Percentiles rank a stretch among this genome's conserved stretches.
These are phyloP conservation scores for Microctonus hyperodae DNA, from an alignment of 2,888 invertebrate genomes.

Conservation along the genomic window DNA sequence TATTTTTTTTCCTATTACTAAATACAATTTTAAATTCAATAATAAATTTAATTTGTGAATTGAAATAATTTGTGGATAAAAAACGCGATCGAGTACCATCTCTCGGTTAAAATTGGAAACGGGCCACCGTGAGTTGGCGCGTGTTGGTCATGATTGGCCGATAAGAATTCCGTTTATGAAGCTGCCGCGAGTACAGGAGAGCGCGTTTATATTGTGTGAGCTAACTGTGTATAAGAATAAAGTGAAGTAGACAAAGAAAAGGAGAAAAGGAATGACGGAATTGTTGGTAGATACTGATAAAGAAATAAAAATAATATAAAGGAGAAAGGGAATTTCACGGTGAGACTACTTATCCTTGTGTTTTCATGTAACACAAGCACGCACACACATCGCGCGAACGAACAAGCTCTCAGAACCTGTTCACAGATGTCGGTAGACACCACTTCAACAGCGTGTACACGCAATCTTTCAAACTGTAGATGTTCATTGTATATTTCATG, in stretches of 20 bases:
- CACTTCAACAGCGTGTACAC: neutral
- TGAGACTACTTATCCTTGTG: conserved; percentile 29
- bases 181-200: conserved; percentile 35
- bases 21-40: no score
- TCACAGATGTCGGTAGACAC: conserved; percentile 59
- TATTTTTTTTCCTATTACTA: no score
- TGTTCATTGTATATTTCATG: neutral
- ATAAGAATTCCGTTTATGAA: conserved; percentile 51
- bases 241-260: neutral
- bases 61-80: neutral
- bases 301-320: neutral
- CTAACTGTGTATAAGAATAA: neutral
- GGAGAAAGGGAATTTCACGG: conserved; percentile 5
- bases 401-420: conserved; percentile 51
- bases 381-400: conserved; percentile 35
- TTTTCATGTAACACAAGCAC: neutral
- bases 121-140: conserved; percentile 43
- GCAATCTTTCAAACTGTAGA: neutral
- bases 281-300: conserved; percentile 31
- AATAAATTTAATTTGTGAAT: neutral
- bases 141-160: conserved; percentile 49
- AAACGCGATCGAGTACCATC: conserved; percentile 51
- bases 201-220: conserved; percentile 21
- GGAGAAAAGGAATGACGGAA: conserved; percentile 21
- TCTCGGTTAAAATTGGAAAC: conserved; percentile 56